A percentile compares a stretch with the other conserved stretches of the same genome.
These are phyloP conservation scores for Drosophila elegans DNA, from an alignment of 1,140 invertebrate species.

Conservation along the genomic window DNA sequence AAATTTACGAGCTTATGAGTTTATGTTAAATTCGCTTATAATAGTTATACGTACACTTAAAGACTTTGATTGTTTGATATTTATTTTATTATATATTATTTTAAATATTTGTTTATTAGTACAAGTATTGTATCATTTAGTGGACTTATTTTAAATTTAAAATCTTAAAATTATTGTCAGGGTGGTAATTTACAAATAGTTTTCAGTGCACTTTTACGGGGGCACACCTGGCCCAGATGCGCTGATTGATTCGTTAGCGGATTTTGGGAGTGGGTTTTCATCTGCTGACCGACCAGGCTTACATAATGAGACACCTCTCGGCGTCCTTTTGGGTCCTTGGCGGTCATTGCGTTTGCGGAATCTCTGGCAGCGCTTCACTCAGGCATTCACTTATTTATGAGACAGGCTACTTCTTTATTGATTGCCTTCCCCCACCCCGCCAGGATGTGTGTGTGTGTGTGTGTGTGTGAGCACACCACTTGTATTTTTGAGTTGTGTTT, in stretches of 20 bases:
- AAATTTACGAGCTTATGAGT: too few species aligned
- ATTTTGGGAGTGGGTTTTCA: constrained; percentile 48
- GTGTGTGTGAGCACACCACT: background rate
- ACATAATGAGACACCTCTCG: background rate
- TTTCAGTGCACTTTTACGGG: constrained; percentile 1
- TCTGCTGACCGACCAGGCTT: background rate
- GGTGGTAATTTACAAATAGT: background rate
- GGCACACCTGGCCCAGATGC: constrained; percentile 33
- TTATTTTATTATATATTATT: too few species aligned
- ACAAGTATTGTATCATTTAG: too few species aligned
- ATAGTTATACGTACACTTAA: too few species aligned
- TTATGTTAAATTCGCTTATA: too few species aligned
- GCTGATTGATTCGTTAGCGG: constrained; percentile 76
- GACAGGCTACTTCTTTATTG: constrained; percentile 61
- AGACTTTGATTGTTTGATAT: too few species aligned
- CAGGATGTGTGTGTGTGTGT: constrained; percentile 9
- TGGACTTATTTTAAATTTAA: too few species aligned
- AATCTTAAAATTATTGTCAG: background rate
- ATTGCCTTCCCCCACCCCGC: constrained; percentile 47
- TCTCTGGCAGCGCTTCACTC: constrained; percentile 13
- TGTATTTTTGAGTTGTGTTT: constrained; percentile 34
- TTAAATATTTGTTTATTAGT: too few species aligned
- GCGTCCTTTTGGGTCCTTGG: background rate
- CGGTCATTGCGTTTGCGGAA: too few species aligned
- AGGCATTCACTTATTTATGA: constrained; percentile 71